Base-by-base conservation (phyloP, 2,888 invertebrate genomes). In the Yponomeuta sedellus region DNA sequence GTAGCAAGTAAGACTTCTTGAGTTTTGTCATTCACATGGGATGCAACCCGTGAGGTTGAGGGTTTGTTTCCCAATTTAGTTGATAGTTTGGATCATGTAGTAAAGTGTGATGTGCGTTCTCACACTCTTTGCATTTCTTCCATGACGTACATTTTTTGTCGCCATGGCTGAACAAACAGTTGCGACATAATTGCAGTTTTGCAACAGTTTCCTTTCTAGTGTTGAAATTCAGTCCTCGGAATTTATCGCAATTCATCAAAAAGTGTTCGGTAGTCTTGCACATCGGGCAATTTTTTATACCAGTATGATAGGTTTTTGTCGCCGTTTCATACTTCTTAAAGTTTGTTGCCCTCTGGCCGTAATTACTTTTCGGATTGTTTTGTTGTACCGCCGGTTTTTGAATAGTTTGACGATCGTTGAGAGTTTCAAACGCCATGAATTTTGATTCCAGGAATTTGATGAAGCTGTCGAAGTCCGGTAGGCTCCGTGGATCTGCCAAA, bases 41-140 rank as follows among this genome's bases (percentile, higher is more conserved):
- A 68, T 11, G 25, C 12, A 12, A 12, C 40, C 6, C 10, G 40
- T 44, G 40, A 44, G 40, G 40, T 12, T 6, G 40, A 12, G 40
- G 40, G 40, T 44, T 12, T 20, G 66, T 62, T 57, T 68, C 61
- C 40, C 40, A 44, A 25, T 2, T 25, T 25, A 4, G 40, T 44
- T 44, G 40, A 44, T 10, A 44, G n/a, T 8, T 57, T 57, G 61
- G 12, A 61, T 12, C 40, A 52, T 71, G 71, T n/a, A 70, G 59
- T 19, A 69, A 64, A n/a, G 70, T 71, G 56, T 71, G 69, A 65
- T 71, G 70, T 25, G 62, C 62, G 25, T 56, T 16, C 52, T 70
- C 67, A 64, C 72, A 72, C 56, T 68, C 68, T 62, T 64, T 69
- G 61, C 70, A 71, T 57, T 64, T 67, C 69, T 71, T 70, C 5